Percentiles rank a stretch among this genome's conserved stretches.
These are phyloP conservation scores for Gallirallus australis DNA, from an alignment of 2,797 vertebrate species.

Conservation along the genomic window DNA sequence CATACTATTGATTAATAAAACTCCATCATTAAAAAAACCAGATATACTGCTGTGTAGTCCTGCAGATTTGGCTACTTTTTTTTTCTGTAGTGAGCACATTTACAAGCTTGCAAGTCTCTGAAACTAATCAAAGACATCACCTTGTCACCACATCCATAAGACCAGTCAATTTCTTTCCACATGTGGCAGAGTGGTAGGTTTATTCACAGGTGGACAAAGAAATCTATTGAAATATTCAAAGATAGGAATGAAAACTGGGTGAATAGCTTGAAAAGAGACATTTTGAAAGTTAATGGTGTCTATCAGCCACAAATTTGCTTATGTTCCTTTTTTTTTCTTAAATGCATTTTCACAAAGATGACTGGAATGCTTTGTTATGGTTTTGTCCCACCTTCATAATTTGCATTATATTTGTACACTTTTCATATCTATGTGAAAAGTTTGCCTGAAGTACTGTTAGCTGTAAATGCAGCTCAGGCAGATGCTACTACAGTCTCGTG, in stretches of 20 bases:
- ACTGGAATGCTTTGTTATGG: neutral
- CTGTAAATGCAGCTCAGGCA: neutral
- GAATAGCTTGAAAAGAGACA: neutral
- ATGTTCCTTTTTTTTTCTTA: neutral
- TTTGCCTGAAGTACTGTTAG: neutral
- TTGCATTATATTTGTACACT: neutral
- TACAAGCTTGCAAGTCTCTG: neutral
- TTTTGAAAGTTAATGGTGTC: neutral
- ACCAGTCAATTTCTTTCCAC: neutral
- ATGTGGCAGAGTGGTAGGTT: neutral
- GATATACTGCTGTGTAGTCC: neutral
- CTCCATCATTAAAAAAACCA: neutral
- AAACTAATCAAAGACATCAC: neutral
- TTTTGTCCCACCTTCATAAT: neutral
- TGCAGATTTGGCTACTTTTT: neutral
- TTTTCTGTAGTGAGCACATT: neutral
- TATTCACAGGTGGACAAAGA: neutral
- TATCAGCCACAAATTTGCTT: neutral
- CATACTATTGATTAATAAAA: neutral
- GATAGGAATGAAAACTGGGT: neutral
- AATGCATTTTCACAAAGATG: neutral
- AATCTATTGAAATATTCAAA: neutral
- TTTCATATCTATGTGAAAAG: neutral
- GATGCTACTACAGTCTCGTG: neutral
- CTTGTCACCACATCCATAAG: neutral